These are phyloP conservation scores for Drosophila cracens DNA, from an alignment of 2,888 invertebrate species.

Conservation along the genomic window DNA sequence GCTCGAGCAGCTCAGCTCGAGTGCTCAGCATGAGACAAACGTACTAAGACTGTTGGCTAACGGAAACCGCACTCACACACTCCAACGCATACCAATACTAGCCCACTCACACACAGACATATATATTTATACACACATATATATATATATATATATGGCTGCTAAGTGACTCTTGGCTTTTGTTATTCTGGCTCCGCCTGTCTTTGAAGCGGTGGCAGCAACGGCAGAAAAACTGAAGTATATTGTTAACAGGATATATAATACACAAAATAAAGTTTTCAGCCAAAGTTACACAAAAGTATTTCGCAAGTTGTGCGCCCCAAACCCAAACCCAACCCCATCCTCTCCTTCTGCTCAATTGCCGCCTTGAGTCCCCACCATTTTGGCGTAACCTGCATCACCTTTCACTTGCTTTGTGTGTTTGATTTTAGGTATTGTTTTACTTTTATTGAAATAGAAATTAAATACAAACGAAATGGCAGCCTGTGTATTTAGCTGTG, in stretches of 20 bases:
- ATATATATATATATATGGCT: conserved; percentile 33
- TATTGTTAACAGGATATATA: conserved; percentile 82
- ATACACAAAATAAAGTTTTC: conserved; percentile 81
- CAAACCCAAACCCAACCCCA: not conserved
- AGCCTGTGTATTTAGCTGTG: conserved; percentile 25
- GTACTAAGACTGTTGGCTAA: conserved; percentile 76
- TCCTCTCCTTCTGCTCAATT: not conserved
- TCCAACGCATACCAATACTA: conserved; percentile 34
- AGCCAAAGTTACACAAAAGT: conserved; percentile 81
- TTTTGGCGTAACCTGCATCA: conserved; percentile 57
- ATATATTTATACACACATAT: conserved; percentile 13
- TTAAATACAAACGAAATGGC: conserved; percentile 57
- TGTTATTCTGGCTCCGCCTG: conserved; percentile 64
- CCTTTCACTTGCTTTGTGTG: conserved; percentile 74
- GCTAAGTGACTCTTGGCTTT: conserved; percentile 77
- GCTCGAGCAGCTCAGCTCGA: conserved; percentile 65
- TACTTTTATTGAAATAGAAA: conserved; percentile 75
- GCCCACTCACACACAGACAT: conserved; percentile 18
- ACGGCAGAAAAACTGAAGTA: conserved; percentile 74
- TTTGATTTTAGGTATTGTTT: conserved; percentile 80
- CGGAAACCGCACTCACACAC: conserved; percentile 76
- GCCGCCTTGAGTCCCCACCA: conserved; percentile 4
- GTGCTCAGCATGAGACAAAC: conserved; percentile 74
- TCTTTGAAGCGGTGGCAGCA: conserved; percentile 68
- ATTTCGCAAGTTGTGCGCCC: conserved; percentile 73